phyloP scores from a whole-genome alignment of 2,113 vertebrate genomes.

The Aphelocoma coerulescens region DNA sequence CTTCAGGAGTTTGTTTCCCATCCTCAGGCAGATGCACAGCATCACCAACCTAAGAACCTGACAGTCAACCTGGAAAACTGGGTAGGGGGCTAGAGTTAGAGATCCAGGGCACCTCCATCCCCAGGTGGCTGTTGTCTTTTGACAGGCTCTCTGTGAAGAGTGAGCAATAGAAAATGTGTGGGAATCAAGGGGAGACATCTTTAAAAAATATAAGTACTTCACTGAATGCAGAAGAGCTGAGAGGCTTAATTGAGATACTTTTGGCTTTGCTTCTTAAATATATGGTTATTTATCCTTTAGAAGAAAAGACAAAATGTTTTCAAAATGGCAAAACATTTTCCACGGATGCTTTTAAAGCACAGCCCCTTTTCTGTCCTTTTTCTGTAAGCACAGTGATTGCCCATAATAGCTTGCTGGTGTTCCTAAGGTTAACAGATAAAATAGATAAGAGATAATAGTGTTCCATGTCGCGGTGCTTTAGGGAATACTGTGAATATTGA shows the following conservation, averaged over 20 bases:
- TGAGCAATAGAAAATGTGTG: neutral
- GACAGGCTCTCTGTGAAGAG: neutral
- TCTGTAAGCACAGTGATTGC: neutral
- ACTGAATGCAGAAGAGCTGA: neutral
- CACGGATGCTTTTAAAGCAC: neutral
- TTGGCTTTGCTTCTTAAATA: neutral
- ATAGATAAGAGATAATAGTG: slow-evolving; percentile 11
- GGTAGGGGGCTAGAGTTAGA: neutral
- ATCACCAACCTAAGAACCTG: neutral
- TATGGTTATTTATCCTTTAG: neutral
- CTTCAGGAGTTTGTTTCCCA: neutral
- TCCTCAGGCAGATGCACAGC: neutral
- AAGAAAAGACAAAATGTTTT: neutral
- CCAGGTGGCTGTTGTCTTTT: neutral
- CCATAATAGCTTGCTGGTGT: neutral
- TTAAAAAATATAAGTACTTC: neutral
- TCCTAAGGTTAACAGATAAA: slow-evolving; percentile 45
- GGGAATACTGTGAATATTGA: slow-evolving; percentile 40
- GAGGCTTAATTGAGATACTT: neutral
- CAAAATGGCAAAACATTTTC: neutral
- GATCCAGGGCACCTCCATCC: neutral
- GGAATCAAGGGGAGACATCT: neutral
- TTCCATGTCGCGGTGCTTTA: neutral
- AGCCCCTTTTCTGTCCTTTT: neutral
- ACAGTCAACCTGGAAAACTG: neutral